Percentiles rank a stretch among this genome's conserved stretches.
These are phyloP conservation scores for Spheniscus mendiculus DNA, from an alignment of 2,113 vertebrate species.

Conservation along the genomic window DNA sequence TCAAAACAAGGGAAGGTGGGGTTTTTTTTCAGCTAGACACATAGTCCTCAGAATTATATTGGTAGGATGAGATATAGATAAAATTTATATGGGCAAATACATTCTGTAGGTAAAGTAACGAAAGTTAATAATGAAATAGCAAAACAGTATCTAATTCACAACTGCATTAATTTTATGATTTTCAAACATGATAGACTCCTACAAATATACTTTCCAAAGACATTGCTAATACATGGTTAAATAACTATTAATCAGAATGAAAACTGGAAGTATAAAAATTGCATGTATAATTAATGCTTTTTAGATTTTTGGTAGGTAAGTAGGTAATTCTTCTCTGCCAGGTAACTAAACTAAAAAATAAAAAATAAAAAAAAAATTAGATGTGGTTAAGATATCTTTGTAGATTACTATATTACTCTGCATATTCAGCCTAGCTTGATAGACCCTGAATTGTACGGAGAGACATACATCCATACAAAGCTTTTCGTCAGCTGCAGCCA, in stretches of 20 bases:
- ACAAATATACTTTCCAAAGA: background rate
- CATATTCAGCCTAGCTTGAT: background rate
- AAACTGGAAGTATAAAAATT: background rate
- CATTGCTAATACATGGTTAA: background rate
- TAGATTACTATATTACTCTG: background rate
- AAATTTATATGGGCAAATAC: background rate
- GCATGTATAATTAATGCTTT: background rate
- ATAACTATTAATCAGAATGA: background rate
- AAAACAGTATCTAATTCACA: background rate
- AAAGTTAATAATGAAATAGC: background rate
- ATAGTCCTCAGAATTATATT: background rate
- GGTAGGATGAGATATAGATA: background rate
- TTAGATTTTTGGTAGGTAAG: background rate
- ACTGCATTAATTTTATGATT: background rate
- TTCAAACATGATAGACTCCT: background rate
- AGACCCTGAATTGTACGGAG: background rate
- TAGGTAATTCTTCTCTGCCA: background rate
- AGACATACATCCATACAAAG: background rate
- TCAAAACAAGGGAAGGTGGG: background rate
- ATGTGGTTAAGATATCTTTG: background rate
- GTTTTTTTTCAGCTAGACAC: rapidly evolving
- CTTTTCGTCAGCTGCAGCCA: rapidly evolving
- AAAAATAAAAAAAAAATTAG: background rate
- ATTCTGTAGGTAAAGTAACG: background rate
- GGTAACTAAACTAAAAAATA: background rate